A percentile compares a stretch with the other conserved stretches of the same genome.
Evolutionary conservation across 2,113 vertebrate species (phyloP).

Genomic region (Enhydra lutris): DNA sequence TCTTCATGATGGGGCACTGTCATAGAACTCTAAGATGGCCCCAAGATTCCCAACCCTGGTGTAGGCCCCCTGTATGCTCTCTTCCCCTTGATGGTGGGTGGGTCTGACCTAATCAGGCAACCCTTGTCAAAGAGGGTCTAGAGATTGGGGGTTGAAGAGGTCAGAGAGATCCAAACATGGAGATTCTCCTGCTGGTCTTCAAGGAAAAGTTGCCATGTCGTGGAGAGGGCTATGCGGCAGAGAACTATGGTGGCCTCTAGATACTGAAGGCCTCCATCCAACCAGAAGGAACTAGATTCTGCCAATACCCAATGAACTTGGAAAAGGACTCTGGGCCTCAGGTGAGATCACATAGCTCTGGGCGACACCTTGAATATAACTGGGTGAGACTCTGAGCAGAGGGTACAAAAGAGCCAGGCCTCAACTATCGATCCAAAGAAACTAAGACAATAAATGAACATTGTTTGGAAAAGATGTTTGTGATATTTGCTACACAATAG

Average conservation of each 20-base stretch:
- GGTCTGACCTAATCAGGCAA: background rate
- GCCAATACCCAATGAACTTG: background rate
- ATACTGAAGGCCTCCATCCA: background rate
- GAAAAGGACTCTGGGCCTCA: background rate
- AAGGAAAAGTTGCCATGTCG: background rate
- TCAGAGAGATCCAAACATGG: background rate
- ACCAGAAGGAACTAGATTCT: background rate
- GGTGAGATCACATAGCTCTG: background rate
- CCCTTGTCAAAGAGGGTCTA: background rate
- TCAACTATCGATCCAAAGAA: background rate
- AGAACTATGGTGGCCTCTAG: fast-evolving
- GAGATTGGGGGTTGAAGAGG: background rate
- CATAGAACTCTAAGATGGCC: background rate
- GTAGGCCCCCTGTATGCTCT: background rate
- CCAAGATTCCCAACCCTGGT: background rate
- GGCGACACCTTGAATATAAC: background rate
- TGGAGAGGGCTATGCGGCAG: background rate
- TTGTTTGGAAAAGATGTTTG: background rate
- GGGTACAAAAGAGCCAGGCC: background rate
- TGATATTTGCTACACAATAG: background rate
- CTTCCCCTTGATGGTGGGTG: background rate
- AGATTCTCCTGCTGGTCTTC: background rate
- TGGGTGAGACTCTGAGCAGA: background rate
- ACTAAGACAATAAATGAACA: background rate
- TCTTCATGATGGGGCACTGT: fast-evolving